Base-by-base conservation (phyloP, 2,888 invertebrate genomes). In the Andrena fulva region DNA sequence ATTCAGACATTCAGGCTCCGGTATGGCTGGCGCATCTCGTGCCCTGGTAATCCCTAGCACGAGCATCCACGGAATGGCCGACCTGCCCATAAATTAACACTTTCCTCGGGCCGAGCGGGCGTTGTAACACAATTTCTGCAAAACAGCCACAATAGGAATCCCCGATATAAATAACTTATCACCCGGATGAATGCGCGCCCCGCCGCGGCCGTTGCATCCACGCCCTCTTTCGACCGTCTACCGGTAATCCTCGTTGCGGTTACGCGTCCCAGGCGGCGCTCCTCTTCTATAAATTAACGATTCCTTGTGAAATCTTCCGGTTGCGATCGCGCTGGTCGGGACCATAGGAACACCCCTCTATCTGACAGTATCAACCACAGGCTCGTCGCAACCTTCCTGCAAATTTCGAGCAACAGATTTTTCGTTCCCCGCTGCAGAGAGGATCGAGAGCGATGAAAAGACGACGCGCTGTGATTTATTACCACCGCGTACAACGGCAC, bases 151-250 rank as follows among this genome's bases (percentile, higher is more conserved):
- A 81, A 80, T 81, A 80, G 80, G 69, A 81, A 69, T 69, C 74
- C 74, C 24, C 81, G 62, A 81, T 81, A 81, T 81, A 81, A 81
- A 81, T 81, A 81, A 81, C 68, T 81, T 81, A 81, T 81, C 80
- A 66, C 54, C 59, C 70, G 69, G 74, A 74, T 74, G 81, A 80
- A 74, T 74, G 64, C 73, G 60, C 42, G 31, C 59, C 20, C 20
- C 20, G 20, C 20, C 20, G 20, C 20, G 20, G 10, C 27, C 31
- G 59, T 3, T 20, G 31, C 64, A 56, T 66, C 70, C 66, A n/a
- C 48, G 52, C 52, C 50, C 56, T 64, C 69, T 60, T 78, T 52
- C 56, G 10, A 54, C 42, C 54, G 35, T 64, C 69, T 27, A 27
- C 63, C 66, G 52, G 79, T 77, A 82, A 83, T 82, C 82, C 83